phyloP scores from a whole-genome alignment of 2,888 invertebrate species.

The Acronicta aceris region DNA sequence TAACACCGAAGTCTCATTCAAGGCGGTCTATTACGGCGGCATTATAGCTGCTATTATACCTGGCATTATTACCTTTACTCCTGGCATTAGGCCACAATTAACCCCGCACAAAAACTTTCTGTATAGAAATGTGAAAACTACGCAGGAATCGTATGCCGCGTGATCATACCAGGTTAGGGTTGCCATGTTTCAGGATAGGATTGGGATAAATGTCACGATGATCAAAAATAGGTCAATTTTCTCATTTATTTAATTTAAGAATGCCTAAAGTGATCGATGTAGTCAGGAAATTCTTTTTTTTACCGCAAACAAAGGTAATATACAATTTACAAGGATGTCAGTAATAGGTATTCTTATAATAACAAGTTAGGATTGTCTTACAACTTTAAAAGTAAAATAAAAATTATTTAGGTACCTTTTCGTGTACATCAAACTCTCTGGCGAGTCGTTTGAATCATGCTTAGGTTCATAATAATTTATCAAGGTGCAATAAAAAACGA shows the following conservation, averaged over 20 bases:
- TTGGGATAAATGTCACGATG: constrained; percentile 6
- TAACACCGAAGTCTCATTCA: constrained; percentile 10
- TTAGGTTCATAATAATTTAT: no score
- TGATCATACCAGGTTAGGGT: constrained; percentile 40
- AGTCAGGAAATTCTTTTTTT: no score
- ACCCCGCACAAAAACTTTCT: constrained; percentile 45
- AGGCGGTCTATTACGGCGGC: constrained; percentile 41
- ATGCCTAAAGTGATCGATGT: not conserved
- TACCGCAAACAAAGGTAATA: no score
- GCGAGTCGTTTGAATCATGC: no score
- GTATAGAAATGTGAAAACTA: constrained; percentile 52
- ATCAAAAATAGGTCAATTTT: not conserved
- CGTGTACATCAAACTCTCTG: no score
- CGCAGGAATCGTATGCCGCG: constrained; percentile 42
- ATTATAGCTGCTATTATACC: constrained; percentile 34
- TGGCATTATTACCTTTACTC: constrained; percentile 29
- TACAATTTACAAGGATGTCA: no score
- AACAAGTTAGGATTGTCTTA: no score
- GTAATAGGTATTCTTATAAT: no score
- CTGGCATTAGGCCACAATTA: constrained; percentile 45
- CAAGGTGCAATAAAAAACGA: not conserved
- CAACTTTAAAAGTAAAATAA: no score
- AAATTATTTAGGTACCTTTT: no score
- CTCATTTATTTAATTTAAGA: not conserved
- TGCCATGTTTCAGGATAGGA: not conserved